Percentiles rank a stretch among this genome's conserved stretches.
These are phyloP conservation scores for Cheumatopsyche charites DNA, from an alignment of 1,140 invertebrate genomes.

Conservation along the genomic window DNA sequence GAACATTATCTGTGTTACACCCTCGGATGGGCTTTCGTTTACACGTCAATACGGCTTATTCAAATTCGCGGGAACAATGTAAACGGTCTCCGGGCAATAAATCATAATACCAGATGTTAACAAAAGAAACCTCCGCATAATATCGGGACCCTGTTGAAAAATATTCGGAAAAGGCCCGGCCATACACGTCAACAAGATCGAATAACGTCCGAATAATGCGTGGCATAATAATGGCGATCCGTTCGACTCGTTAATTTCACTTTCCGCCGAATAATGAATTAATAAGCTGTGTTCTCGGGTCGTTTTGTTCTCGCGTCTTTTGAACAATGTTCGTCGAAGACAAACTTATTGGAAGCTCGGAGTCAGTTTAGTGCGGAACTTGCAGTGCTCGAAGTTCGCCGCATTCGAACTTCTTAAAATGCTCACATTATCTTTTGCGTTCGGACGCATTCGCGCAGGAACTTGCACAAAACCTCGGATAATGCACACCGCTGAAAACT, in stretches of 20 bases:
- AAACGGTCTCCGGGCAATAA: constrained; percentile 40
- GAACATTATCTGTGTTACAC: constrained; percentile 37
- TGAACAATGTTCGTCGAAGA: too few species aligned
- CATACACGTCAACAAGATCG: too few species aligned
- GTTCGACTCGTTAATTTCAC: background rate
- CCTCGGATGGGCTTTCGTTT: constrained; percentile 38
- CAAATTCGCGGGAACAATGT: constrained; percentile 42
- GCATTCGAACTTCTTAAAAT: constrained; percentile 31
- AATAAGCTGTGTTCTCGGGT: too few species aligned
- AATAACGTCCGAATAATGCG: background rate
- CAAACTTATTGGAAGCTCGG: too few species aligned
- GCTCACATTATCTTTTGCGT: constrained; percentile 28
- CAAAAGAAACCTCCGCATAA: constrained; percentile 38
- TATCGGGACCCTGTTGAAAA: constrained; percentile 2
- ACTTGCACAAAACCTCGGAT: constrained; percentile 31
- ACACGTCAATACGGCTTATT: constrained; percentile 42
- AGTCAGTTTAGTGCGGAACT: too few species aligned
- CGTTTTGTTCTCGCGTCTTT: too few species aligned
- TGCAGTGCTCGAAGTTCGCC: constrained; percentile 14
- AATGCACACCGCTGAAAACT: constrained; percentile 28
- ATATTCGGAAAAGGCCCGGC: constrained; percentile 16
- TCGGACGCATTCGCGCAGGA: constrained; percentile 18
- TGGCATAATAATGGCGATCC: background rate
- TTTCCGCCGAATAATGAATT: background rate
- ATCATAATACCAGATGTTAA: constrained; percentile 45